phyloP scores from a whole-genome alignment of 2,888 invertebrate genomes.

The Dynastes tityus region DNA sequence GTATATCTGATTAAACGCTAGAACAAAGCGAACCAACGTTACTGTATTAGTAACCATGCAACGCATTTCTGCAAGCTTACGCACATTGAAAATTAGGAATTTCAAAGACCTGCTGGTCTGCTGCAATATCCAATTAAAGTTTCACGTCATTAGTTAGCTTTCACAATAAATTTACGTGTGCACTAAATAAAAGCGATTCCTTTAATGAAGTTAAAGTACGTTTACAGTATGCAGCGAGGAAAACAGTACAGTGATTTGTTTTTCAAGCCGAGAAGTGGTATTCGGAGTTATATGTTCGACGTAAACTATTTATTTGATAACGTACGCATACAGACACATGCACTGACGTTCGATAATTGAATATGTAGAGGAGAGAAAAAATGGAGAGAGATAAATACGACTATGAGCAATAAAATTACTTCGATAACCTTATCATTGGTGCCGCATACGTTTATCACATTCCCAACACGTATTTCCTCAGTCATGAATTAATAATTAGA shows the following conservation, averaged over 20 bases:
- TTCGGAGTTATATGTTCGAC: neutral
- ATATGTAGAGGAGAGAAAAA: conserved; percentile 27
- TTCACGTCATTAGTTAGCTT: conserved; percentile 37
- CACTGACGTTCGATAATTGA: conserved; percentile 28
- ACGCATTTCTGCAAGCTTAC: conserved; percentile 12
- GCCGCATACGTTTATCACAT: conserved; percentile 37
- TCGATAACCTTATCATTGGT: conserved; percentile 40
- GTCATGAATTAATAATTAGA: conserved; percentile 35
- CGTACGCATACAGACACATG: conserved; percentile 5
- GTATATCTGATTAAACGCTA: no score
- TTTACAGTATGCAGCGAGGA: conserved; percentile 20
- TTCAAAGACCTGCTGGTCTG: conserved; percentile 2
- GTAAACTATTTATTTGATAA: conserved; percentile 35
- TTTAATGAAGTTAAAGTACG: conserved; percentile 37
- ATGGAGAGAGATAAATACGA: conserved; percentile 37
- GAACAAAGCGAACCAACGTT: neutral
- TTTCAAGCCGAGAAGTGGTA: conserved; percentile 2
- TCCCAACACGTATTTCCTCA: conserved; percentile 38
- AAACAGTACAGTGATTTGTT: conserved; percentile 29
- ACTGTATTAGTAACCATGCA: neutral
- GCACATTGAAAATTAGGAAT: conserved; percentile 30
- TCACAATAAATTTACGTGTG: conserved; percentile 42
- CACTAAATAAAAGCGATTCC: conserved; percentile 42
- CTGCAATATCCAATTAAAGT: conserved; percentile 27
- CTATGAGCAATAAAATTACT: conserved; percentile 45